Base-by-base conservation (phyloP, 2,113 vertebrate genomes). In the Merops nubicus region DNA sequence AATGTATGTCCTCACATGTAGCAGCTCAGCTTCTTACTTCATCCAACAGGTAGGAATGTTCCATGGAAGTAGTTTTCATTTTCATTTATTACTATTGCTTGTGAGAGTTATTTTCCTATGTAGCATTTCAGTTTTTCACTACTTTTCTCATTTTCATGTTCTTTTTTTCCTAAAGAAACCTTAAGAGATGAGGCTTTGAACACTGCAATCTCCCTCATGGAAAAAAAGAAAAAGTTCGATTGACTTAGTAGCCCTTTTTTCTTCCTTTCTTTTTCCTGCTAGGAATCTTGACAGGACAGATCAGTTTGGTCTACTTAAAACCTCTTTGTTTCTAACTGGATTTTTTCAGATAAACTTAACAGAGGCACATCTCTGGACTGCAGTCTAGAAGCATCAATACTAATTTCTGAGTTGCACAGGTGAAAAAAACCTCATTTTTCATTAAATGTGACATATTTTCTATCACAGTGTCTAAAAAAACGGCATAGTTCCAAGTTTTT, bases 371-470 rank as follows among this genome's bases (percentile, higher is more conserved):
- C 62, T 85, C 78, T 85, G 50, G 62, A 76, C 45, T 82, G 38
- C 70, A 88, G 64, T 72, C n/a, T 91, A 53, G 82, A 64, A 19
- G 25, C 40, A 69, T 90, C 70, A 69, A 85, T 76, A 85, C 8
- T 56, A 1, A 48, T 92, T 93, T 92, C 45, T 79, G n/a, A 69
- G 43, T 23, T 48, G 48, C 25, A 60, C 9, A 64, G 23, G 62
- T 93, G 78, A 54, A 79, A 91, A 94, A 82, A 75, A 9, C 16
- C 29, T 31, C 8, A 42, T 76, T 96, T 96, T 85, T 90, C 75
- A 90, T 85, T 73, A 82, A 91, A 62, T 76, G 21, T 73, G 43
- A 88, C 18, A 42, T 67, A 59, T 72, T 78, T n/a, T 85, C 48
- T 82, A 29, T 29, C 67, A 82, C 21, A n/a, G 8, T n/a, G 22